These are phyloP conservation scores for Heliconius himera DNA, from an alignment of 1,140 invertebrate genomes.

Conservation along the genomic window DNA sequence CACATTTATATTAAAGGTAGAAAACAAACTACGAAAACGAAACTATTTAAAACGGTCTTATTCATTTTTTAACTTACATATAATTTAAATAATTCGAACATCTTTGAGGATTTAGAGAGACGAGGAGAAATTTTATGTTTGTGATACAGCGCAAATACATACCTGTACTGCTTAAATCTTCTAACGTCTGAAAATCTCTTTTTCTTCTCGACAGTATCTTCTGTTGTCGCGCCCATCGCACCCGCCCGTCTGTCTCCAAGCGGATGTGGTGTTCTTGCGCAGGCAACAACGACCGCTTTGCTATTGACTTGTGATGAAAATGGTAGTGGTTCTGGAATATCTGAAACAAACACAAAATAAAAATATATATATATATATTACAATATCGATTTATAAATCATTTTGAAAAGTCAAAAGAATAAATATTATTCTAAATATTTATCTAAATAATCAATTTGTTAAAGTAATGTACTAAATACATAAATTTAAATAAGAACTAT, in stretches of 20 bases:
- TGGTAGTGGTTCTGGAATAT: constrained; percentile 92
- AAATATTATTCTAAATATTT: no score
- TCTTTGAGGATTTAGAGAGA: no score
- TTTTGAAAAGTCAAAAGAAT: no score
- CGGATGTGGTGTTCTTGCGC: constrained; percentile 85
- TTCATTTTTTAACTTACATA: no score
- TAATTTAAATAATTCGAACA: no score
- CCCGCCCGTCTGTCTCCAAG: constrained; percentile 86
- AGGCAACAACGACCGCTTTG: constrained; percentile 87
- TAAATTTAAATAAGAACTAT: no score
- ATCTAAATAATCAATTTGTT: no score
- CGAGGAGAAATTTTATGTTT: constrained; percentile 33
- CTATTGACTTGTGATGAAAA: constrained; percentile 88
- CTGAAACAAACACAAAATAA: constrained; percentile 76
- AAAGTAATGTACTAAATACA: no score
- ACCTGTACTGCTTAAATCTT: constrained; percentile 59
- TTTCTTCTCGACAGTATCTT: constrained; percentile 86
- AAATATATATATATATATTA: not conserved
- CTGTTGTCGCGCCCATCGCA: constrained; percentile 88
- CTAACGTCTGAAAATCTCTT: constrained; percentile 83
- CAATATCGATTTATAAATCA: no score
- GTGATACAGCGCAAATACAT: constrained; percentile 6
- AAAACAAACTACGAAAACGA: not conserved
- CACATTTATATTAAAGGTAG: not conserved
- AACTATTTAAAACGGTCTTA: no score